These are phyloP conservation scores for Sitodiplosis mosellana DNA, from an alignment of 1,140 invertebrate genomes.

Conservation along the genomic window DNA sequence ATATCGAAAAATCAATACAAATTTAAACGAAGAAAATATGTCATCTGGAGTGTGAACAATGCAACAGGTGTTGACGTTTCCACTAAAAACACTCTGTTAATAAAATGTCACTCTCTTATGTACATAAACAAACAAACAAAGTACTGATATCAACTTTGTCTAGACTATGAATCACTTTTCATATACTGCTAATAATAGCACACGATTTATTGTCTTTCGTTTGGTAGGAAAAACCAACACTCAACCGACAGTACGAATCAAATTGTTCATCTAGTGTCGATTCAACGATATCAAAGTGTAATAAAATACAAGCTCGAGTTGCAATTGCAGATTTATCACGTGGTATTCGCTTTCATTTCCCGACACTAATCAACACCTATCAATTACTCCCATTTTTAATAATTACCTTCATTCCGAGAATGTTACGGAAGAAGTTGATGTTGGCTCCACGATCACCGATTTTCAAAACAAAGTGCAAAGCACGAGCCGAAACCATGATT, in stretches of 20 bases:
- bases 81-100: neutral
- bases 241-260: too few species aligned
- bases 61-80: neutral
- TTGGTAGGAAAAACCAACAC: too few species aligned
- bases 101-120: neutral
- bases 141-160: neutral
- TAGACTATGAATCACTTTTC: too few species aligned
- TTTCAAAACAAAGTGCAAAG: constrained; percentile 92
- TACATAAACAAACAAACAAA: neutral
- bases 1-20: neutral
- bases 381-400: neutral
- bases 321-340: neutral
- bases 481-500: constrained; percentile 43
- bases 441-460: constrained; percentile 70
- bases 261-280: too few species aligned
- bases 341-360: neutral
- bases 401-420: constrained; percentile 85
- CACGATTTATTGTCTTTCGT: too few species aligned
- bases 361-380: neutral
- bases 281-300: too few species aligned
- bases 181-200: too few species aligned
- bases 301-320: too few species aligned
- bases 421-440: constrained; percentile 70
- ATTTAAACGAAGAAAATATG: neutral
- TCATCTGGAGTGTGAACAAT: neutral